These are phyloP conservation scores for Ylistrum balloti DNA, from an alignment of 1,140 invertebrate genomes.

Conservation along the genomic window DNA sequence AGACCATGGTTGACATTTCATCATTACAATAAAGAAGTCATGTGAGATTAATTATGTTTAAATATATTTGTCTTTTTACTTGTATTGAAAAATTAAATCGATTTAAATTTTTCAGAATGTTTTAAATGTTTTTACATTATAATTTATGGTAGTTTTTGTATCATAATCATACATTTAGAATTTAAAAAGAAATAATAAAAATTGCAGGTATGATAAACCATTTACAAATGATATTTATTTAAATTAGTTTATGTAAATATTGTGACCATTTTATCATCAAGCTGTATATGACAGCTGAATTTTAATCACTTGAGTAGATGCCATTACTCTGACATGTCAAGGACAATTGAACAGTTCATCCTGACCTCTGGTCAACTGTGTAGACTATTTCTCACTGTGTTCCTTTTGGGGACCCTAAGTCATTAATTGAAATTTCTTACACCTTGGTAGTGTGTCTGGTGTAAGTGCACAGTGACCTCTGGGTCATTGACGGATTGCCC, in stretches of 20 bases:
- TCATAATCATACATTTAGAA: too few relatives aligned
- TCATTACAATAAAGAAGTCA: too few relatives aligned
- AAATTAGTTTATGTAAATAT: too few relatives aligned
- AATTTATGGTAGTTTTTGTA: too few relatives aligned
- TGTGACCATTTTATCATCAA: background rate
- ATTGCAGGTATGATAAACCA: too few relatives aligned
- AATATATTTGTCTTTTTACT: too few relatives aligned
- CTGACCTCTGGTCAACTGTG: background rate
- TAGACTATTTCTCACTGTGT: background rate
- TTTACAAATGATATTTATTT: background rate
- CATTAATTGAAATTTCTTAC: conserved; percentile 22
- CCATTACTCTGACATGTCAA: background rate
- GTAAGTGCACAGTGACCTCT: background rate
- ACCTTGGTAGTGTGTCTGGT: background rate
- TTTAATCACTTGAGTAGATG: conserved; percentile 10
- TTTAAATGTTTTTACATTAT: too few relatives aligned
- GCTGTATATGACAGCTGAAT: background rate
- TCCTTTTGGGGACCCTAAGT: background rate
- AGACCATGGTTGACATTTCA: background rate
- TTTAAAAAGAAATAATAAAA: background rate
- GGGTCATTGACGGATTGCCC: conserved; percentile 3
- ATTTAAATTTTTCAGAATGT: too few relatives aligned
- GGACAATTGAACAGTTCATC: background rate
- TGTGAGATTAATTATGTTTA: too few relatives aligned
- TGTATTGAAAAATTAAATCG: too few relatives aligned